Percentiles rank a stretch among this genome's conserved stretches.
Conservation (phyloP, 2,113 vertebrate species). For the Ia io region DNA sequence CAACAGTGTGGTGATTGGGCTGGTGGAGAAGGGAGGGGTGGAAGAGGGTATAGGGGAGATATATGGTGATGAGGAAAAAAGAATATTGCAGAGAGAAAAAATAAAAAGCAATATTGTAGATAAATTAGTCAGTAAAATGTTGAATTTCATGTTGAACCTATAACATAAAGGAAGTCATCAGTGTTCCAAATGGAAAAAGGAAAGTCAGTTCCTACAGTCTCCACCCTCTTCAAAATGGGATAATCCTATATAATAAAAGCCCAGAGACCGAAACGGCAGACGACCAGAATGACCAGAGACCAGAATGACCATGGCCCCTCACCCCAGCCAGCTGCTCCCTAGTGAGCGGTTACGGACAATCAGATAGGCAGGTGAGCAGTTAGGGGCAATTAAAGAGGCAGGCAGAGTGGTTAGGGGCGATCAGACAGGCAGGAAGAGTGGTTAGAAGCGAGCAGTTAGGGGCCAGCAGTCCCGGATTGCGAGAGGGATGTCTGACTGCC, state of each 20-base stretch:
- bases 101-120: not conserved
- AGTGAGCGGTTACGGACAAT: too few relatives aligned
- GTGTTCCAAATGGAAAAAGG: not conserved
- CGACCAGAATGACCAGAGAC: too few relatives aligned
- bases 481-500: too few relatives aligned
- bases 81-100: not conserved
- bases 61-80: not conserved
- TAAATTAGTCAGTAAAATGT: not conserved
- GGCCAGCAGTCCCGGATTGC: too few relatives aligned
- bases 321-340: too few relatives aligned
- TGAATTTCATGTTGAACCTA: not conserved
- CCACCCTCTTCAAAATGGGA: not conserved
- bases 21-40: not conserved
- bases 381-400: too few relatives aligned
- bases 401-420: too few relatives aligned
- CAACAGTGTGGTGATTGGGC: not conserved
- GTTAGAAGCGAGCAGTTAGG: too few relatives aligned
- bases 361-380: too few relatives aligned
- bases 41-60: not conserved
- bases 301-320: too few relatives aligned
- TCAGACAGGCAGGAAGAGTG: too few relatives aligned
- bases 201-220: not conserved
- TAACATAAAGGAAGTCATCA: not conserved
- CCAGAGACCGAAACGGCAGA: too few relatives aligned
- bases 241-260: not conserved